Base-by-base conservation (phyloP, 2,113 vertebrate species). In the Apaloderma vittatum region DNA sequence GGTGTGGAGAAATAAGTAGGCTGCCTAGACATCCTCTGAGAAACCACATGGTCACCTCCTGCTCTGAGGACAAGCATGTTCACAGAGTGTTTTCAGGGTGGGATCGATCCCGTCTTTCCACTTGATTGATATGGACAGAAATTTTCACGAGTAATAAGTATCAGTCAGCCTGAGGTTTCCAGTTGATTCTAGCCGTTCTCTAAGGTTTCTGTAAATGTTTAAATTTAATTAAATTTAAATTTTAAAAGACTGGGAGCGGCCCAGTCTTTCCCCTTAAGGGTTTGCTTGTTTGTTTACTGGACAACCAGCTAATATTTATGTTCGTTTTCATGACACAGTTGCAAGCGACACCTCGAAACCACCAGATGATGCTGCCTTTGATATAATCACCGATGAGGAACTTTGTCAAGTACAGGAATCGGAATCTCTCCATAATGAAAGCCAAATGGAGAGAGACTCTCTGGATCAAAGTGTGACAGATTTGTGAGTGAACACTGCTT, bases 351-450 rank as follows among this genome's bases (percentile, higher is more conserved):
- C 93, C 49, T 97, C 72, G 66, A 97, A 98, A 65, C 96, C 97
- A 40, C 97, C 88, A 12, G 99, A 99, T 14, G 99, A 99, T 54
- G 98, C 97, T 5, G 96, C 98, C 37, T 99, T 99, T 94, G 99
- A 99, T 98, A 99, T 99, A 95, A 99, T 99, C 98, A 99, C 99
- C 15, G 99, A 99, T 51, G 99, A 99, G 58, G 99, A 99, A 91
- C 94, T 99, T 90, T 99, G 98, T 75, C 98, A 98, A 71, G 96
- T 99, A 29, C 98, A 99, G 27, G 98, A 99, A 65, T 97, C 97
- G 6, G 98, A 99, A 68, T 98, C 97, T 15, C 97, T 98, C 34
- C 98, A 98, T 91, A 96, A 71, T 48, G 98, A 98, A 12, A 98
- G 98, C 83, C 98, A 98, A 91, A 98, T 98, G 27, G 98, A 98